phyloP scores from a whole-genome alignment of 1,140 invertebrate species.

The Vanessa atalanta region DNA sequence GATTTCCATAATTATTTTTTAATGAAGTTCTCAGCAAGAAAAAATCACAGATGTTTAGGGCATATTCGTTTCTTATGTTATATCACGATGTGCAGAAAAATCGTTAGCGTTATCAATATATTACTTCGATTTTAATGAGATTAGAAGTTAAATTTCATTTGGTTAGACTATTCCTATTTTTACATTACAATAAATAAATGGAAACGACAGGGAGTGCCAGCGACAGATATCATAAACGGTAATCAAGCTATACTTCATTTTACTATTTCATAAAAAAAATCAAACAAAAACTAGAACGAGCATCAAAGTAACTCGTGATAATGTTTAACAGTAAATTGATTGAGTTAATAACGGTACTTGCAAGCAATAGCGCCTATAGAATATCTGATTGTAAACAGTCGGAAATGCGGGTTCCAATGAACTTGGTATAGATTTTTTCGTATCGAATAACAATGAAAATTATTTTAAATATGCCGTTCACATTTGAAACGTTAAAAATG shows the following conservation, averaged over 20 bases:
- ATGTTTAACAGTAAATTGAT: conserved; percentile 45
- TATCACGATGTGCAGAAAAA: not conserved
- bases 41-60: no score
- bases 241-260: not conserved
- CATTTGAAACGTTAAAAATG: no score
- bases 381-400: not conserved
- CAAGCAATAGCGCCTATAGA: conserved; percentile 16
- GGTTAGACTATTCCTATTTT: conserved; percentile 1
- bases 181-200: conserved; percentile 12
- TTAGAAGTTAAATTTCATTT: not conserved
- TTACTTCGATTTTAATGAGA: not conserved
- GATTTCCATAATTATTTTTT: no score
- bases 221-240: not conserved
- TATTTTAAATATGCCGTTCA: no score
- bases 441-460: not conserved
- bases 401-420: conserved; percentile 8
- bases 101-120: not conserved
- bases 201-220: conserved; percentile 6
- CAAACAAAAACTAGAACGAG: conserved; percentile 24
- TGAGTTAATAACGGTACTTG: conserved; percentile 30
- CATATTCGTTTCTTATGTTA: no score
- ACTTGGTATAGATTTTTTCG: not conserved
- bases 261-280: conserved; percentile 20
- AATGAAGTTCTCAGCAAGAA: no score
- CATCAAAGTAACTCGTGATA: conserved; percentile 46